phyloP scores from a whole-genome alignment of 2,113 vertebrate genomes.

The Campylomormyrus numenius region DNA sequence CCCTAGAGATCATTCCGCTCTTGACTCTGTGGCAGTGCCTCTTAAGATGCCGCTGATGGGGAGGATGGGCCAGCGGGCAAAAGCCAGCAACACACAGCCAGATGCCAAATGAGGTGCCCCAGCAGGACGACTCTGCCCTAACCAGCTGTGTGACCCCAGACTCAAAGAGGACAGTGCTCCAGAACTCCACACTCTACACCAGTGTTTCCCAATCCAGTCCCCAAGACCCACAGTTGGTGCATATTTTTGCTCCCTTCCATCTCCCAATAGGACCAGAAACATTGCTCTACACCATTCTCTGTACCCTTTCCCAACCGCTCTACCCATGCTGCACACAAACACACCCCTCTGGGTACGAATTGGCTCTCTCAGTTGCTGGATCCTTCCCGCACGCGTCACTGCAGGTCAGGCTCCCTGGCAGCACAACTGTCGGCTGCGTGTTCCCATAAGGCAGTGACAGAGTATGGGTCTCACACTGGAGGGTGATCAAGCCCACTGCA shows the following conservation, averaged over 20 bases:
- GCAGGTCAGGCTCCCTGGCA: neutral
- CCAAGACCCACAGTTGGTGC: neutral
- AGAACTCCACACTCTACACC: neutral
- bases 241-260: neutral
- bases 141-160: neutral
- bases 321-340: neutral
- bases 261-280: neutral
- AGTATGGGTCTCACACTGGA: neutral
- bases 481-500: neutral
- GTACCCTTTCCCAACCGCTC: neutral
- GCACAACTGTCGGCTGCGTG: neutral
- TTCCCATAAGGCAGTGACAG: neutral
- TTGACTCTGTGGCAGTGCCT: too few relatives aligned
- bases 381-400: neutral
- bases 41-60: neutral
- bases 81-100: neutral
- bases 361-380: neutral
- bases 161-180: neutral
- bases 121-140: neutral
- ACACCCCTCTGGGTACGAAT: neutral
- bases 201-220: neutral
- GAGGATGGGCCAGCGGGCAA: neutral
- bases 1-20: neutral
- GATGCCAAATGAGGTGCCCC: neutral
- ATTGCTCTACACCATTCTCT: neutral